Conservation (phyloP, 2,113 vertebrate species). For the Oncorhynchus masou region DNA sequence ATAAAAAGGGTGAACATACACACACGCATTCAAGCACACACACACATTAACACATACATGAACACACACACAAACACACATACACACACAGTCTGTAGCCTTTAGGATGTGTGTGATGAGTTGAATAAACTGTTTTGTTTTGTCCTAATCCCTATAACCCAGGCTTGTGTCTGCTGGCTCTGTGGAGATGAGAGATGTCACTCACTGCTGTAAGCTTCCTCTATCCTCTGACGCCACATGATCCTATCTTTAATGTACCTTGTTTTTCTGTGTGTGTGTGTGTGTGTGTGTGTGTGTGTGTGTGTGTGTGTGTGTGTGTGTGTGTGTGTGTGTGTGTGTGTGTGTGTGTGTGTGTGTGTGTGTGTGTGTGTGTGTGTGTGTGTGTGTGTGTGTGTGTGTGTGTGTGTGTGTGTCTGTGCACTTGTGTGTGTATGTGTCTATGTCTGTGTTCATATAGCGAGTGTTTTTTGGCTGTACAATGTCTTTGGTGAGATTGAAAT, state of each 20-base stretch:
- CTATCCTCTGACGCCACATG: constrained; percentile 75
- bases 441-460: constrained; percentile 38
- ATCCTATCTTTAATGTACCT: constrained; percentile 67
- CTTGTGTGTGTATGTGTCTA: constrained; percentile 37
- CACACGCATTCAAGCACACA: neutral
- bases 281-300: neutral
- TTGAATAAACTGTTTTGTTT: neutral
- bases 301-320: constrained; percentile 4
- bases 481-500: too few relatives aligned
- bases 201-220: constrained; percentile 70
- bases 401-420: constrained; percentile 4
- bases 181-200: constrained; percentile 71
- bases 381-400: constrained; percentile 10
- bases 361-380: neutral
- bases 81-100: neutral
- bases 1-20: neutral
- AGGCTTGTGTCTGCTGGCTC: constrained; percentile 40
- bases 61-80: neutral
- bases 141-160: neutral
- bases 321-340: constrained; percentile 53
- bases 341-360: neutral
- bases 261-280: neutral
- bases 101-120: neutral
- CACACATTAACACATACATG: too few relatives aligned
- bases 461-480: too few relatives aligned